Base-by-base conservation (phyloP, 1,140 invertebrate species). In the Batillaria attramentaria region DNA sequence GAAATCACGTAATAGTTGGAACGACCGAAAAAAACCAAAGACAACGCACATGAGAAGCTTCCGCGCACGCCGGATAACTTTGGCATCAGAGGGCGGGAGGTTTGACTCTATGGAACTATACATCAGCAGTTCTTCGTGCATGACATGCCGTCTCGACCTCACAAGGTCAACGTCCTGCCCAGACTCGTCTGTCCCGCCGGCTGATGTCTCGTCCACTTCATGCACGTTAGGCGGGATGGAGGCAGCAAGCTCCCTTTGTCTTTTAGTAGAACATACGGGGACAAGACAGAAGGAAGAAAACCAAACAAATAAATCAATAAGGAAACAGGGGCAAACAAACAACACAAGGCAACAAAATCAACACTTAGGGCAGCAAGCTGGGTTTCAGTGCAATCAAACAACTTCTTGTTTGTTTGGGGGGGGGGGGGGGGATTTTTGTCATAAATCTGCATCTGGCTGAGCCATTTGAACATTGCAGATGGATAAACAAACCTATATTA, bases 11-110 rank as follows among this genome's bases (percentile, higher is more conserved):
- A n/a, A n/a, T n/a, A n/a, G n/a, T n/a, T n/a, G n/a, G n/a, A n/a
- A n/a, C n/a, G n/a, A n/a, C n/a, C n/a, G n/a, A n/a, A n/a, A n/a
- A n/a, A n/a, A n/a, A n/a, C n/a, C n/a, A 16, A 50, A 10, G 31
- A 50, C 73, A 73, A 83, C 82, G 62, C 79, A 84, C 83, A 80
- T 81, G 73, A 84, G 78, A 31, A 84, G 78, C 42, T 80, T 84
- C 31, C 74, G 70, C 46, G 83, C 80, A 46, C 74, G 77, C 24
- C 83, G 83, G 37, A 84, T 84, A 46, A 81, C 78, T 41, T 72
- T 76, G 54, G 74, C 72, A 24, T 84, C 80, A 13, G 74, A 73
- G 3, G 74, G 78, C 24, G 74, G 60, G 8, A 81, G 66, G 72
- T 68, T 60, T 33, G 72, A 72, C 78, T 80, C 82, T 33, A 81